Evolutionary conservation across 2,888 invertebrate species (phyloP).

Genomic region (Euproctis similis): DNA sequence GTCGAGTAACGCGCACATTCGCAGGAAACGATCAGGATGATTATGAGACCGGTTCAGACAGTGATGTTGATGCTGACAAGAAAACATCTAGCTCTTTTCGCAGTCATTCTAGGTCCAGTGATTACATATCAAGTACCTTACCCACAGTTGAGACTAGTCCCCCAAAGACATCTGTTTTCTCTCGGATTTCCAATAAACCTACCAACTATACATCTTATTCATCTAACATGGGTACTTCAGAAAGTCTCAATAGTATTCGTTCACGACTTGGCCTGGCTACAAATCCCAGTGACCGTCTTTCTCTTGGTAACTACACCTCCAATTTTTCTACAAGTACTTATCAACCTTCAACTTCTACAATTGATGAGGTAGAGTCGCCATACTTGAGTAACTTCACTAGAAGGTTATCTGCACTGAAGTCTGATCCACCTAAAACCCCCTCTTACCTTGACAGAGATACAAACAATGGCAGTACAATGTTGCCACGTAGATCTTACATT

Average conservation of each 20-base stretch:
- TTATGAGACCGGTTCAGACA: constrained; percentile 82
- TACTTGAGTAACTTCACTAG: constrained; percentile 83
- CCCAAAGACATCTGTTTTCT: constrained; percentile 52
- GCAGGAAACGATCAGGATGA: constrained; percentile 71
- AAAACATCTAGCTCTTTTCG: constrained; percentile 51
- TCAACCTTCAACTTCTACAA: constrained; percentile 52
- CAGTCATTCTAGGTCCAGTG: constrained; percentile 57
- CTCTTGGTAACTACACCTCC: constrained; percentile 42
- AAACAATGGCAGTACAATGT: constrained; percentile 53
- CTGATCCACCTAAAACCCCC: constrained; percentile 47
- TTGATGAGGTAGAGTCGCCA: constrained; percentile 78
- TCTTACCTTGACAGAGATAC: constrained; percentile 49
- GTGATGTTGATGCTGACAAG: constrained; percentile 76
- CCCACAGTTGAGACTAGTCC: constrained; percentile 52
- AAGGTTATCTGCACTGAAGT: constrained; percentile 69
- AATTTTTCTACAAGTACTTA: constrained; percentile 45
- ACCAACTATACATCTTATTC: constrained; percentile 41
- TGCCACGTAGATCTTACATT: constrained; percentile 57
- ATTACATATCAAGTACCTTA: constrained; percentile 59
- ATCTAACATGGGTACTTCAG: constrained; percentile 49
- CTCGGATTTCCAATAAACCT: constrained; percentile 55
- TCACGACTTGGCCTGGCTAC: constrained; percentile 73
- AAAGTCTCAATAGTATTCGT: constrained; percentile 76
- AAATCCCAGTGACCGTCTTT: constrained; percentile 51
- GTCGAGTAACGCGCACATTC: constrained; percentile 67